phyloP scores from a whole-genome alignment of 2,888 invertebrate genomes.

The Ametastegia equiseti region DNA sequence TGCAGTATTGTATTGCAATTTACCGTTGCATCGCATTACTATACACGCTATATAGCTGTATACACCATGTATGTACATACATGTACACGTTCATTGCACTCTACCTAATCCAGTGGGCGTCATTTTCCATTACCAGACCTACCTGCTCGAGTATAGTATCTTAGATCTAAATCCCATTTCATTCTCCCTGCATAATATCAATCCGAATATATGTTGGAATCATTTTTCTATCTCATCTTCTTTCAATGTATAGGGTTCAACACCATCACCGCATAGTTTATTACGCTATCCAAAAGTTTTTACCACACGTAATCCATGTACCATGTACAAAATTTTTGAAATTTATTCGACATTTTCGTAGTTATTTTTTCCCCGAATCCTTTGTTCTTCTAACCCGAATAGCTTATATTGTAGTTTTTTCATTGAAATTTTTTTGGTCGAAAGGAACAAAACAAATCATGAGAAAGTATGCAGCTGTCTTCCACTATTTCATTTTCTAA shows the following conservation, averaged over 20 bases:
- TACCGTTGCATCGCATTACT: slow-evolving; percentile 43
- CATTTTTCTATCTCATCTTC: not conserved
- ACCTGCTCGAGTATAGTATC: slow-evolving; percentile 5
- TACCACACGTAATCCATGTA: no score
- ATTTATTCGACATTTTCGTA: no score
- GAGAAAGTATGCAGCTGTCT: no score
- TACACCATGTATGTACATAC: not conserved
- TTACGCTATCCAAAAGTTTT: no score
- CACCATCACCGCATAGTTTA: no score
- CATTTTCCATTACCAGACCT: slow-evolving; percentile 39
- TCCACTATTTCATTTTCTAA: no score
- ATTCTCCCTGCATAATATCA: not conserved
- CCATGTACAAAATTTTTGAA: no score
- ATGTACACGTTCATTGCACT: slow-evolving; percentile 1
- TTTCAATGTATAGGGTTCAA: not conserved
- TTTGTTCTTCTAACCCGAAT: no score
- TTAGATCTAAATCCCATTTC: slow-evolving; percentile 18
- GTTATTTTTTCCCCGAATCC: no score
- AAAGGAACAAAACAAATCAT: no score
- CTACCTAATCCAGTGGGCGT: slow-evolving; percentile 41
- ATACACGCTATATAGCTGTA: not conserved
- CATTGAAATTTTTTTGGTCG: no score
- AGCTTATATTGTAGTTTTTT: no score
- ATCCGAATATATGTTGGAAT: not conserved
- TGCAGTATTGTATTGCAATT: slow-evolving; percentile 45